Conservation (phyloP, 2,113 vertebrate species). For the Chaetops frenatus region DNA sequence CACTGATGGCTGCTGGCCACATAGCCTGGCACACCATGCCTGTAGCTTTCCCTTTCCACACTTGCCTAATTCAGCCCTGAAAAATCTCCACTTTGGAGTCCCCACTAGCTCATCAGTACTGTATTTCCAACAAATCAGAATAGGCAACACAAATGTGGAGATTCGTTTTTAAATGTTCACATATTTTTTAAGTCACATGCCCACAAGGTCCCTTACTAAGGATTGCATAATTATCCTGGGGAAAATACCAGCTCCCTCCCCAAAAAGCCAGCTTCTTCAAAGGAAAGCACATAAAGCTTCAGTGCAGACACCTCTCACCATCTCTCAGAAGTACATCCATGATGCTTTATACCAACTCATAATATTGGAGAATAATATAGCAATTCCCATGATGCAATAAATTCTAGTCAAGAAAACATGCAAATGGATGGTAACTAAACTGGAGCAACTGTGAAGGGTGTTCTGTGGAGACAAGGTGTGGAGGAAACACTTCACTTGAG, state of each 20-base stretch:
- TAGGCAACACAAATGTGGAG: background rate
- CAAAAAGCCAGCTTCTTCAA: background rate
- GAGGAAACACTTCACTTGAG: background rate
- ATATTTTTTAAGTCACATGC: background rate
- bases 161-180: background rate
- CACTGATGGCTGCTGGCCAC: background rate
- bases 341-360: background rate
- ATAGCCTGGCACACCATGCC: background rate
- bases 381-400: background rate
- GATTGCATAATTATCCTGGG: background rate
- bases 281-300: background rate
- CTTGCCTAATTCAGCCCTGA: background rate
- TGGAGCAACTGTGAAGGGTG: background rate
- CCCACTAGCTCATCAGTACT: background rate
- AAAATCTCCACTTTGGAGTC: background rate
- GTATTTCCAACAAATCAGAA: background rate
- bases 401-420: background rate
- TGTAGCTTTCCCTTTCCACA: background rate
- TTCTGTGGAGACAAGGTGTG: background rate
- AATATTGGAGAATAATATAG: background rate
- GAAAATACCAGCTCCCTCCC: background rate
- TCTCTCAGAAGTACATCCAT: background rate
- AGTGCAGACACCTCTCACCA: background rate
- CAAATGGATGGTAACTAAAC: background rate
- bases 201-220: background rate